Evolutionary conservation across 2,888 invertebrate species (phyloP), one percentile per base, ranked within the genome.

Genomic region (Pachliopta kotzebuea): DNA sequence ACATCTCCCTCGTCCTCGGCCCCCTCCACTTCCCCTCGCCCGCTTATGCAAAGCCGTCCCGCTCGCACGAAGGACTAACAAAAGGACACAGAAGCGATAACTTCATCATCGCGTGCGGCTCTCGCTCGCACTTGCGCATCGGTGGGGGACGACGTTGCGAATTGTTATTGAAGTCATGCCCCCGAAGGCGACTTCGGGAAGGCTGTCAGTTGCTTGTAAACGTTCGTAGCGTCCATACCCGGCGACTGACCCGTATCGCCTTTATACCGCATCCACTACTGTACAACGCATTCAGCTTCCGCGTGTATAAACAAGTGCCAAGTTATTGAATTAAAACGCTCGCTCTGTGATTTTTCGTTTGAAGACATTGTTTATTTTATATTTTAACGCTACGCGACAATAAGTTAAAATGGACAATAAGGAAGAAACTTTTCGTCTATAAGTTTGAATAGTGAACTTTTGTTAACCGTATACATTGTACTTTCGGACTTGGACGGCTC

Each of bases 11-110:
- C n/a, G n/a, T n/a, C n/a, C n/a, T n/a, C n/a, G n/a, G n/a, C n/a
- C n/a, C n/a, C n/a, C n/a, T n/a, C 76, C 70, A 74, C 76, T 84
- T 75, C 72, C 74, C 77, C 78, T 81, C 81, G 78, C 77, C 76
- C 21, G 50, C 49, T 52, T n/a, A 9, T 7, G 45, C 45, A 69
- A 69, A 76, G 66, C 81, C 76, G 75, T 90, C 88, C 85, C 86
- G 80, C 85, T 90, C 83, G 80, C 88, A 84, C 90, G 81, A 85
- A 86, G 88, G 90, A 90, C 89, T 85, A 84, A 91, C 92, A 92
- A 92, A 92, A 92, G 92, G 92, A 92, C 91, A 88, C 91, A 92
- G 92, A 91, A 93, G 88, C 90, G 90, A 90, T 91, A 91, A 91
- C 90, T 91, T 91, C 90, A 91, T 91, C 90, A 90, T 87, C 76